These are phyloP conservation scores for Argyresthia goedartella DNA, from an alignment of 2,888 invertebrate genomes.

Conservation along the genomic window DNA sequence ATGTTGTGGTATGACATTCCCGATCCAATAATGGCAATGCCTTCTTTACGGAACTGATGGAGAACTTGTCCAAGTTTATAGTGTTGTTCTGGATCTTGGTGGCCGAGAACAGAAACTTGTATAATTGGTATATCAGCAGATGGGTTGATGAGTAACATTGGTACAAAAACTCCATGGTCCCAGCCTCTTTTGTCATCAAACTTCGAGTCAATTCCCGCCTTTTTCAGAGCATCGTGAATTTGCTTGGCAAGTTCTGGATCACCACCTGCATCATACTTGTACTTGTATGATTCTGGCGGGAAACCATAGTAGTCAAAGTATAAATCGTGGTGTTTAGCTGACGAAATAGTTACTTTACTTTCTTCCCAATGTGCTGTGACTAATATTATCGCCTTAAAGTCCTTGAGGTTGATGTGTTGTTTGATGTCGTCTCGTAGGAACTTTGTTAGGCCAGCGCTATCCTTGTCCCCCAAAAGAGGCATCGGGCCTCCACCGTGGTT, in stretches of 20 bases:
- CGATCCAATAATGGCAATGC: constrained; percentile 48
- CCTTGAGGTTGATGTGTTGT: constrained; percentile 45
- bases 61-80: constrained; percentile 45
- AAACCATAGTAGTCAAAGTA: constrained; percentile 63
- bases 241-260: constrained; percentile 43
- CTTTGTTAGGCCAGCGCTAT: constrained; percentile 42
- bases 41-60: constrained; percentile 48
- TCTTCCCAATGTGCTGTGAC: constrained; percentile 64
- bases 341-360: constrained; percentile 48
- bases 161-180: constrained; percentile 65
- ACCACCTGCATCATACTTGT: constrained; percentile 54
- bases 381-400: constrained; percentile 49
- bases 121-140: constrained; percentile 52
- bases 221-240: constrained; percentile 36
- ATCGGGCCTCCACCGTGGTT: constrained; percentile 61
- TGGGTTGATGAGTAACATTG: constrained; percentile 60
- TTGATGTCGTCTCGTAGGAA: constrained; percentile 50
- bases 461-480: constrained; percentile 52
- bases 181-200: constrained; percentile 52
- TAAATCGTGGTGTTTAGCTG: constrained; percentile 45
- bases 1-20: constrained; percentile 65
- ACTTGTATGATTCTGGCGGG: constrained; percentile 54
- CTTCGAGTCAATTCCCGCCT: constrained; percentile 42
- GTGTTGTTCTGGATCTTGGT: constrained; percentile 46
- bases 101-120: constrained; percentile 47